Evolutionary conservation across 64 coral and sea anemone species (phyloP).

Genomic region (Cladopsammia gracilis): DNA sequence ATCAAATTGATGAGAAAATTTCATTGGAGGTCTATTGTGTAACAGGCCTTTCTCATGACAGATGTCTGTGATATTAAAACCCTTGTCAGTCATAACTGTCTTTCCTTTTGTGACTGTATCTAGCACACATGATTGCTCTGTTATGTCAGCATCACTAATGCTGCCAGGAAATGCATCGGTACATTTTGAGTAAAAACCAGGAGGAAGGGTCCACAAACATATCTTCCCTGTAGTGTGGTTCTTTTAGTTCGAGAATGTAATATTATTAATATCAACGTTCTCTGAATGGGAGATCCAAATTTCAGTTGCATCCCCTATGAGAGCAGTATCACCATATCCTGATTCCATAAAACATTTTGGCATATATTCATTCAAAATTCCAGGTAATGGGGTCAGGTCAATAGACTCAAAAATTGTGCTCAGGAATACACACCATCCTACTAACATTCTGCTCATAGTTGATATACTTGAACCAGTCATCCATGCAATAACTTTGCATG

Average conservation of each 20-base stretch:
- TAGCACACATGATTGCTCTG: constrained; percentile 40
- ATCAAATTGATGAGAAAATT: background rate
- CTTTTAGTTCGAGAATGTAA: constrained; percentile 46
- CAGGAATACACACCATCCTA: constrained; percentile 43
- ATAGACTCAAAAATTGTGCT: constrained; percentile 25
- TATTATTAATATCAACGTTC: constrained; percentile 63
- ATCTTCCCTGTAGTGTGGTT: constrained; percentile 51
- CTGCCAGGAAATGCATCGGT: constrained; percentile 56
- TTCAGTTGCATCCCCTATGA: constrained; percentile 22
- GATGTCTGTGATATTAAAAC: constrained; percentile 43
- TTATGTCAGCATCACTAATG: constrained; percentile 30
- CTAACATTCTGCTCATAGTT: constrained; percentile 35
- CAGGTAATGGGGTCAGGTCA: constrained; percentile 3
- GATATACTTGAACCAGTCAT: constrained; percentile 4
- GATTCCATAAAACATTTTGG: constrained; percentile 46
- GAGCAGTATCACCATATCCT: constrained; percentile 23
- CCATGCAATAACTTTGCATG: constrained; percentile 29
- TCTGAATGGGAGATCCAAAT: constrained; percentile 43
- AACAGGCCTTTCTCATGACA: constrained; percentile 29
- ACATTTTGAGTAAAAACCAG: constrained; percentile 17
- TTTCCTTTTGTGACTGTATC: constrained; percentile 23
- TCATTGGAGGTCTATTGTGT: constrained; percentile 34
- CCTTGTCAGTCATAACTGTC: constrained; percentile 55
- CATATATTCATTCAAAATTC: constrained; percentile 24
- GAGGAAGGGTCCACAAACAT: constrained; percentile 32